Evolutionary conservation across 1,140 invertebrate genomes (phyloP).

Genomic region (Ridgeia piscesae): DNA sequence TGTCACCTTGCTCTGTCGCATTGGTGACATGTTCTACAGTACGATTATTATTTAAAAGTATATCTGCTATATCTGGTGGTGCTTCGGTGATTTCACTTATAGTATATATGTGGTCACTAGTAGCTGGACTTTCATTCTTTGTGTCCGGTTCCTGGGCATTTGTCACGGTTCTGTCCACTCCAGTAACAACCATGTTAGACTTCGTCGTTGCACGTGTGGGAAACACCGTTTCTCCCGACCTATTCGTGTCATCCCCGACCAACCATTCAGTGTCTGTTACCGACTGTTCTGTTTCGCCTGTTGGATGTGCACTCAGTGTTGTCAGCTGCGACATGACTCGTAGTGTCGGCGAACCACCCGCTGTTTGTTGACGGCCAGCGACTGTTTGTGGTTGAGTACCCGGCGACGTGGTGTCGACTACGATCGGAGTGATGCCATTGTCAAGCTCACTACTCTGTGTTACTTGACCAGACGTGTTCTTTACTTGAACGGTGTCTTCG

Average conservation of each 20-base stretch:
- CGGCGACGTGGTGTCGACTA: neutral
- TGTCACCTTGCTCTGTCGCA: neutral
- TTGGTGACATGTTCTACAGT: neutral
- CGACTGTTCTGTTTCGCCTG: neutral
- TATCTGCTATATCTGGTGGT: neutral
- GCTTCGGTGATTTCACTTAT: neutral
- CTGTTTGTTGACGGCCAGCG: neutral
- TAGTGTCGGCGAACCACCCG: neutral
- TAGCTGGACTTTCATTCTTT: neutral
- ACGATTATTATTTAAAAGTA: neutral
- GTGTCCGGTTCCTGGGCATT: neutral
- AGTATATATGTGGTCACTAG: neutral
- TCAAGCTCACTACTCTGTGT: neutral
- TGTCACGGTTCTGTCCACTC: neutral
- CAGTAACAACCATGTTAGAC: neutral
- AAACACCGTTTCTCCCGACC: neutral
- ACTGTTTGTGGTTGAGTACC: neutral
- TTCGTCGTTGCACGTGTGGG: neutral
- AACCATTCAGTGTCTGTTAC: neutral
- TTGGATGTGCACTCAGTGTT: neutral
- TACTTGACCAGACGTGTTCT: neutral
- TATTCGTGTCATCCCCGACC: neutral
- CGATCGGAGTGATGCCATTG: neutral
- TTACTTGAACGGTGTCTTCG: neutral
- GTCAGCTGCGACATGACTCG: neutral